Evolutionary conservation across 2,888 invertebrate species (phyloP).

Genomic region (Tipula confusa): DNA sequence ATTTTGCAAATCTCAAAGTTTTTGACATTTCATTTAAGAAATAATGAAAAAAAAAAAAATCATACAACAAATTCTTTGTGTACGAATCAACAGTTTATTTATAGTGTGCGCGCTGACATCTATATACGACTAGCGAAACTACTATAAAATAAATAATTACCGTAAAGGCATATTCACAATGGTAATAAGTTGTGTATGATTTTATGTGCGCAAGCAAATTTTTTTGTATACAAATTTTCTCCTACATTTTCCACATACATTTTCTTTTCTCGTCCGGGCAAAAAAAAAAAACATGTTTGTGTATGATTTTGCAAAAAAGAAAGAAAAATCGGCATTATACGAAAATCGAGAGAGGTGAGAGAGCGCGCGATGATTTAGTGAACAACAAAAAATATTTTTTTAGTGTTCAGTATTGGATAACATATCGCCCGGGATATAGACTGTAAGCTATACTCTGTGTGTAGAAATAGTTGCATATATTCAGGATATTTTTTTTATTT

Average conservation of each 20-base stretch:
- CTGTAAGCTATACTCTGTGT: neutral
- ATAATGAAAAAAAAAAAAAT: no score
- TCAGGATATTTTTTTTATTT: neutral
- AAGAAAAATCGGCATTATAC: neutral
- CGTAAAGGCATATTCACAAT: neutral
- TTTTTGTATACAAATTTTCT: neutral
- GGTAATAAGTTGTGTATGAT: neutral
- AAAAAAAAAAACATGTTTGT: neutral
- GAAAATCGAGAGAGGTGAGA: neutral
- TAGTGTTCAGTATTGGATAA: conserved; percentile 15
- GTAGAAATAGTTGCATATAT: neutral
- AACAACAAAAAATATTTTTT: neutral
- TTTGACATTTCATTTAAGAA: no score
- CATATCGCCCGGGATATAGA: conserved; percentile 26
- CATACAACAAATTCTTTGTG: neutral
- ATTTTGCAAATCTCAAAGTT: no score
- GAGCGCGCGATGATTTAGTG: neutral
- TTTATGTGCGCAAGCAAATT: neutral
- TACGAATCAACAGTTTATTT: neutral
- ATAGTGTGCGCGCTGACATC: neutral
- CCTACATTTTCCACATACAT: neutral
- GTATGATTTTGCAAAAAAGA: neutral
- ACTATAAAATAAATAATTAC: neutral
- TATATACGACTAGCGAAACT: neutral
- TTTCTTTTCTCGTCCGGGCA: conserved; percentile 9